phyloP scores from a whole-genome alignment of 2,113 vertebrate species.

The Dendropsophus ebraccatus region DNA sequence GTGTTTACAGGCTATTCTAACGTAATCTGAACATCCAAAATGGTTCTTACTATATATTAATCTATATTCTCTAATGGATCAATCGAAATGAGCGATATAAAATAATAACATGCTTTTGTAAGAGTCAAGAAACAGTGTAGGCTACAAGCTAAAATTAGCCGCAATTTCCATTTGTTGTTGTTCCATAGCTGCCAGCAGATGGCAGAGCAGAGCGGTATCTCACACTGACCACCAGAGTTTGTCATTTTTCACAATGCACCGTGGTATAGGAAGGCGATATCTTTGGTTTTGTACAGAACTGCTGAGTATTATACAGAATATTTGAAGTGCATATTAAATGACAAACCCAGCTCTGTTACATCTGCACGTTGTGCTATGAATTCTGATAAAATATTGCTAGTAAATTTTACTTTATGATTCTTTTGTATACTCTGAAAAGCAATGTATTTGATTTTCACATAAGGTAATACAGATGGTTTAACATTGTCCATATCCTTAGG shows the following conservation, averaged over 20 bases:
- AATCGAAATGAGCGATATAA: neutral
- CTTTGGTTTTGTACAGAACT: neutral
- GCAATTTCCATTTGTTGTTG: too few relatives aligned
- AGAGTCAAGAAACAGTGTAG: neutral
- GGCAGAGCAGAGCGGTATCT: neutral
- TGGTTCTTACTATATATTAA: neutral
- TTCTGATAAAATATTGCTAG: neutral
- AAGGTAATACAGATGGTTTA: neutral
- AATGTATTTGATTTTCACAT: too few relatives aligned
- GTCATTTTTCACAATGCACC: neutral
- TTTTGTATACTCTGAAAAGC: too few relatives aligned
- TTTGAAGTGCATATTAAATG: neutral
- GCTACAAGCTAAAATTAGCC: too few relatives aligned
- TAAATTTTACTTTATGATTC: neutral
- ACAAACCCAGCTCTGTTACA: neutral
- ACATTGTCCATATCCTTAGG: neutral
- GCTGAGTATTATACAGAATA: neutral
- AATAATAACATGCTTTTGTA: slow-evolving; percentile 25
- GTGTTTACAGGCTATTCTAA: too few relatives aligned
- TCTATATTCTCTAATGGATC: neutral
- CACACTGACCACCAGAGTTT: neutral
- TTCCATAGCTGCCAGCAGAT: slow-evolving; percentile 18
- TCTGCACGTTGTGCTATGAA: neutral
- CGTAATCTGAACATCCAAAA: neutral
- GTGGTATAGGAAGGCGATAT: neutral